Evolutionary conservation across 1,140 invertebrate species (phyloP).

Genomic region (Copidosoma floridanum): DNA sequence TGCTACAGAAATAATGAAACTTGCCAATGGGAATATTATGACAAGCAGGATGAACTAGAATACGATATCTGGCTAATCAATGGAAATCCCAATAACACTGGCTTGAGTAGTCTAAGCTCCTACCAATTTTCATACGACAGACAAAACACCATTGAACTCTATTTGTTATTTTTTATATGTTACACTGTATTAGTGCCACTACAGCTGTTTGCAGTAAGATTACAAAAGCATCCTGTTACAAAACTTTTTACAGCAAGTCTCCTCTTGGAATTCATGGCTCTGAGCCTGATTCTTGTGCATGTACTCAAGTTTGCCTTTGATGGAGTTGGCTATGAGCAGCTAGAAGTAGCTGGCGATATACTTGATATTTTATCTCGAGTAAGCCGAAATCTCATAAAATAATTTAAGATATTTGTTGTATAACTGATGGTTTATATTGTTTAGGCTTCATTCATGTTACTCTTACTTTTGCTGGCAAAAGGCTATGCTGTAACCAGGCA

Average conservation of each 20-base stretch:
- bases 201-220: constrained; percentile 84
- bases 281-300: constrained; percentile 86
- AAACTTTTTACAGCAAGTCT: constrained; percentile 86
- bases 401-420: not conserved
- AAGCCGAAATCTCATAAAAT: constrained; percentile 36
- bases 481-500: constrained; percentile 94
- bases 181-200: constrained; percentile 85
- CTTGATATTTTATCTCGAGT: constrained; percentile 87
- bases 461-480: constrained; percentile 90
- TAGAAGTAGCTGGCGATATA: constrained; percentile 85
- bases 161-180: constrained; percentile 83
- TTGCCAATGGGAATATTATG: constrained; percentile 80
- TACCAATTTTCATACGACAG: constrained; percentile 97
- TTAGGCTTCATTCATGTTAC: constrained; percentile 89
- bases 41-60: constrained; percentile 61
- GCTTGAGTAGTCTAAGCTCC: constrained; percentile 76
- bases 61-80: constrained; percentile 97
- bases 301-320: constrained; percentile 86
- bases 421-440: constrained; percentile 45
- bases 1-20: constrained; percentile 79
- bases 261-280: constrained; percentile 78
- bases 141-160: constrained; percentile 90
- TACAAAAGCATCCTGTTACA: constrained; percentile 88
- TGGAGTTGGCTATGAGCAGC: constrained; percentile 77
- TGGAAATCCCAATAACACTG: constrained; percentile 84